Base-by-base conservation (phyloP, 1,140 invertebrate genomes). In the Drosophila hydei region DNA sequence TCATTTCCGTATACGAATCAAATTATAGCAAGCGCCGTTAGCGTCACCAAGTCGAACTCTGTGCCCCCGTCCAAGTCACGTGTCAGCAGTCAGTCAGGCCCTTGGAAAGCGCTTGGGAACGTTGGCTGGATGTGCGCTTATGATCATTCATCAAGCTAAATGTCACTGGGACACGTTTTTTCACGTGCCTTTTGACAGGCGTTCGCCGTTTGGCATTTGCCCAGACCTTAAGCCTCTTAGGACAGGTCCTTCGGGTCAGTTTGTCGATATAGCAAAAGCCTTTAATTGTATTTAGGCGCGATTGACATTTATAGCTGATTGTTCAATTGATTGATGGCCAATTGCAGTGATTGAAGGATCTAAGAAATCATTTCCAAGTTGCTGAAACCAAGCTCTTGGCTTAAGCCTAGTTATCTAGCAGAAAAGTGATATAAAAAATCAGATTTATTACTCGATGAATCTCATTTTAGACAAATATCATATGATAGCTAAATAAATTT, bases 71-170 rank as follows among this genome's bases (percentile, higher is more conserved):
- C 4, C 47, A 59, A 71, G 83, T 87, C 83, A 87, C 83, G 83
- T 87, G 83, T 83, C 81, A 72, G 75, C 78, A 88, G 81, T 87
- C 81, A 85, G 77, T 87, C 81, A 73, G 75, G 67, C 72, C 40
- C 71, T 64, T 59, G 52, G 70, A 50, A 50, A 61, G 47, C 18
- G 45, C 56, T 50, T 67, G 75, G 74, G 56, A 65, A 73, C 42
- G 12, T 40, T 56, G 9, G 43, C 38, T 50, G 70, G 43, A 47
- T 48, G 48, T 45, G 58, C 36, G 61, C 61, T 71, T 68, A 56
- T 54, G 77, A 83, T 87, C 83, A 87, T 87, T 87, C 83, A 87
- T 87, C 83, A 87, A 88, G 83, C 84, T 87, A 51, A 87, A 81
- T 76, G 83, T 87, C 83, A 87, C 78, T 88, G 72, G 83, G 72